These are phyloP conservation scores for Macrotus californicus DNA, from an alignment of 2,113 vertebrate species.

Conservation along the genomic window DNA sequence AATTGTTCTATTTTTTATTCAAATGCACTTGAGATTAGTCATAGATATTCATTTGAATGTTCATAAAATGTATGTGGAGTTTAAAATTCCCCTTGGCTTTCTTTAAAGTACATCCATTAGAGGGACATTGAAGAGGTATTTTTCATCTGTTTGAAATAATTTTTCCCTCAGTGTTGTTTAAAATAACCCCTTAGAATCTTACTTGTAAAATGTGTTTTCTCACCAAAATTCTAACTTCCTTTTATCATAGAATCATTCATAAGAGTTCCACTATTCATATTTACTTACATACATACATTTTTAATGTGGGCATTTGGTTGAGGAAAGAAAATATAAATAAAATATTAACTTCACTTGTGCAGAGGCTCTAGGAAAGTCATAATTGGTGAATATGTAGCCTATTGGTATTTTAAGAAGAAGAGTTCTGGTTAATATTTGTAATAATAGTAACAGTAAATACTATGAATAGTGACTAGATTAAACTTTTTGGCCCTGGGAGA, in stretches of 20 bases:
- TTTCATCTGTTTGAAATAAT: slow-evolving; percentile 61
- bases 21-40: slow-evolving; percentile 80
- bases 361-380: not conserved
- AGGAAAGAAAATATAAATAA: slow-evolving; percentile 28
- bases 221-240: slow-evolving; percentile 41
- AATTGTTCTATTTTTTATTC: slow-evolving; percentile 80
- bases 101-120: slow-evolving; percentile 74
- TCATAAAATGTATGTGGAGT: slow-evolving; percentile 73
- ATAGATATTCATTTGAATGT: slow-evolving; percentile 78
- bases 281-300: slow-evolving; percentile 39
- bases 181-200: slow-evolving; percentile 60
- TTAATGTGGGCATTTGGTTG: slow-evolving; percentile 40
- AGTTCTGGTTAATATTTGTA: not conserved
- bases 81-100: slow-evolving; percentile 76
- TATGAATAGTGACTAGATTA: not conserved
- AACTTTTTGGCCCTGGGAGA: not conserved
- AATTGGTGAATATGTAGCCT: not conserved
- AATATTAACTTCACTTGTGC: slow-evolving; percentile 7
- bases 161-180: slow-evolving; percentile 58
- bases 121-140: slow-evolving; percentile 55
- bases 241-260: slow-evolving; percentile 38
- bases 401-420: not conserved
- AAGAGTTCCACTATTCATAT: slow-evolving; percentile 25
- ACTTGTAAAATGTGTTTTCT: slow-evolving; percentile 62
- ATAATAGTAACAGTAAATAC: not conserved